Percentiles rank a stretch among this genome's conserved stretches.
Evolutionary conservation across 2,113 vertebrate genomes (phyloP).

Genomic region (Deroptyus accipitrinus): DNA sequence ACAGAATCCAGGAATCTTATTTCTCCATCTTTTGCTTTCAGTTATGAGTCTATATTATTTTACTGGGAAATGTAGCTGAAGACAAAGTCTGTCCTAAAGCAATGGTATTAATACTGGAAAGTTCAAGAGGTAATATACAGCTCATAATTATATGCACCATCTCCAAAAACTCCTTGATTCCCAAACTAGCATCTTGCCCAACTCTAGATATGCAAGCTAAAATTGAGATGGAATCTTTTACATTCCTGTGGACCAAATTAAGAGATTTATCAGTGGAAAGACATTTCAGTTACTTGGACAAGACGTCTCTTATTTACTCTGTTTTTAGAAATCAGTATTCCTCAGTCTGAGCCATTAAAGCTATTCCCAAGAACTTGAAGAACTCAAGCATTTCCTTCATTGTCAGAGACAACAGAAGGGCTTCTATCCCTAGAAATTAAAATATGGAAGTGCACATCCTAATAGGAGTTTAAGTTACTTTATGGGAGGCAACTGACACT

Average conservation of each 20-base stretch:
- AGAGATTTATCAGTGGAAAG: background rate
- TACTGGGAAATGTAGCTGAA: background rate
- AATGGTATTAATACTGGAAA: background rate
- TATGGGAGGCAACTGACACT: background rate
- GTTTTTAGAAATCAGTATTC: background rate
- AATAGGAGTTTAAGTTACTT: slow-evolving; percentile 20
- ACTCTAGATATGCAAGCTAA: background rate
- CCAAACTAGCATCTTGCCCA: background rate
- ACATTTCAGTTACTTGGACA: background rate
- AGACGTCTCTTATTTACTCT: background rate
- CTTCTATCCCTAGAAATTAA: background rate
- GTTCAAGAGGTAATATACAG: background rate
- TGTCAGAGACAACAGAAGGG: background rate
- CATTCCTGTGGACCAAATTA: background rate
- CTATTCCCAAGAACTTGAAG: background rate
- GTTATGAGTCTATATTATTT: background rate
- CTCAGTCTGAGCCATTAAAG: background rate
- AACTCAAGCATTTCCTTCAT: background rate
- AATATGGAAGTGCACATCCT: background rate
- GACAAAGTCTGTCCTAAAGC: background rate
- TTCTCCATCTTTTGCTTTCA: background rate
- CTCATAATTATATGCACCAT: background rate
- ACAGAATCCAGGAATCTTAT: background rate
- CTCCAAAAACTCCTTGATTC: background rate
- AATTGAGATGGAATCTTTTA: background rate